phyloP scores from a whole-genome alignment of 2,797 vertebrate species.

The Chromis chromis region DNA sequence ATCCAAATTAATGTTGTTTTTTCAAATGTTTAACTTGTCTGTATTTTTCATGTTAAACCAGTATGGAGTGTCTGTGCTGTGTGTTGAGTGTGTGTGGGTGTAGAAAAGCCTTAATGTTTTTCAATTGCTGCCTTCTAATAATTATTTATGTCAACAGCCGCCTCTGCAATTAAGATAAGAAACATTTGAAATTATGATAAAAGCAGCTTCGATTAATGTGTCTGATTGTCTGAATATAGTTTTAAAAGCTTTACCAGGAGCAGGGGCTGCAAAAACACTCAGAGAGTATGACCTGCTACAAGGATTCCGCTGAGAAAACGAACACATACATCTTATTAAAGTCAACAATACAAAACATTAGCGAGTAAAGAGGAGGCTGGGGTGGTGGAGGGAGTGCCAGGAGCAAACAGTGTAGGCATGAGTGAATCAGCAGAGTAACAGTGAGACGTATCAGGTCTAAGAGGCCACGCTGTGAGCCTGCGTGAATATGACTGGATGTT shows the following conservation, averaged over 20 bases:
- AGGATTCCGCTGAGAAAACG: no score
- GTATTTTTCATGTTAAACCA: neutral
- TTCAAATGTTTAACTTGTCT: neutral
- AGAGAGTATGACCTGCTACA: no score
- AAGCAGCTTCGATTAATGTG: neutral
- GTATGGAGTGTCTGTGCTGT: neutral
- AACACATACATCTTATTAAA: no score
- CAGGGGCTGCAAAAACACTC: no score
- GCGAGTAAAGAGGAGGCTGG: neutral
- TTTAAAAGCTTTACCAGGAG: no score
- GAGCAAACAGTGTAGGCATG: no score
- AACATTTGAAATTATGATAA: neutral
- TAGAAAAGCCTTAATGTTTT: neutral
- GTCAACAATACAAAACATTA: neutral
- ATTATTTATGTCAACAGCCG: neutral
- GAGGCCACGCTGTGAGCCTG: neutral
- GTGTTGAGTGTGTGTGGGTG: neutral
- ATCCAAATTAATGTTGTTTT: neutral
- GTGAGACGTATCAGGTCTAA: neutral
- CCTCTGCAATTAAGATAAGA: neutral
- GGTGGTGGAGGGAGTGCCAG: no score
- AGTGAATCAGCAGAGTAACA: no score
- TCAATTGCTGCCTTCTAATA: neutral
- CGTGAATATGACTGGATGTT: neutral
- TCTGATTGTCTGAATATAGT: no score